Base-by-base conservation (phyloP, 2,113 vertebrate genomes). In the Epinephelus cyanopodus region DNA sequence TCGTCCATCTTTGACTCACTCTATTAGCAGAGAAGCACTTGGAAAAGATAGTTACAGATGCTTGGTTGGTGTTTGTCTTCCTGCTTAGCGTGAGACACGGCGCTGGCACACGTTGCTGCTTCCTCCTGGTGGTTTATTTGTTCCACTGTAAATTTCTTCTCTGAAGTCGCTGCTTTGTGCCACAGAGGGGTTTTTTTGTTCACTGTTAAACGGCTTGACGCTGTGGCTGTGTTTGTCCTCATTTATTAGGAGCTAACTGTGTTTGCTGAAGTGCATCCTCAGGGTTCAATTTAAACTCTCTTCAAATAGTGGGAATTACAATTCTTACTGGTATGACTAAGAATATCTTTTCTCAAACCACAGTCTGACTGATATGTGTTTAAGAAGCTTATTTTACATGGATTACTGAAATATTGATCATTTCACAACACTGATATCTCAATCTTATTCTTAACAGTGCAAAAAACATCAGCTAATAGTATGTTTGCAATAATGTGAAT, bases 111-210 rank as follows among this genome's bases (percentile, higher is more conserved):
- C 47, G 39, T 8, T 60, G 63, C 52, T 61, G 47, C 72, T 76
- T 75, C 72, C 60, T 88, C 50, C 71, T 50, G 27, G 65, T 79
- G 58, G 47, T 79, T 87, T 67, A 73, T 83, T 78, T 23, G 1
- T 57, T 80, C 19, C 54, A 63, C 48, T 48, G 42, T 74, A 62
- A 54, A 62, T 83, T 23, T 48, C 6, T n/a, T 50, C 29, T 64
- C 8, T 52, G 14, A 74, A 61, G 50, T 52, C 42, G 17, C 14
- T 23, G 37, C 17, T 73, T 54, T 52, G 37, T 65, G 25, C 45
- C 39, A 58, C 21, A 61, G 77, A 67, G 29, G 29, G 29, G 37
- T 6, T 23, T 53, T 69, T 66, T 14, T 69, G 21, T 66, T 68
- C 29, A 3, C 56, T 67, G 67, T 60, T 74, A 58, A 83, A 62